Base-by-base conservation (phyloP, 2,797 vertebrate genomes). In the Alosa sapidissima region DNA sequence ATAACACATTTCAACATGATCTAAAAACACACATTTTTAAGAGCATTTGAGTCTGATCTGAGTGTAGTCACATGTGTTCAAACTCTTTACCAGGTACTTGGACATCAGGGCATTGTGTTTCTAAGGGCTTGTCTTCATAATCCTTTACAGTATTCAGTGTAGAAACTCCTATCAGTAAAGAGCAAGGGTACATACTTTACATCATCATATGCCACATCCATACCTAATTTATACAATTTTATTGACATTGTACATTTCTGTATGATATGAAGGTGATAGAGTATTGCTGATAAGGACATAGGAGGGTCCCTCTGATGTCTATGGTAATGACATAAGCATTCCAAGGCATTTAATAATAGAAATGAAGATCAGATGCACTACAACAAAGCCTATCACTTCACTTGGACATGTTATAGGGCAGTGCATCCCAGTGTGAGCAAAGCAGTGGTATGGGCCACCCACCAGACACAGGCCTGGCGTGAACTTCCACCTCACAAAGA, bases 401-500 rank as follows among this genome's bases (percentile, higher is more conserved):
- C 19, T 5, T 19, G 16, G 5, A 47, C 3, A 24, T 21, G 21
- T 75, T 19, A 47, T 47, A 47, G 28, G 13, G 7, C 28, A 36
- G 24, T 9, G 33, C 54, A 41, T 82, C 82, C 54, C 13, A 19
- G 14, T 45, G 19, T 19, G 19, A 78, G 21, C 21, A 55, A 8
- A 78, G 72, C 41, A 78, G 16, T 45, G 7, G 36, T 78, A 78
- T 47, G 36, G 14, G 72, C 19, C 33, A 13, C 52, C 41, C 54
- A 85, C 84, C 28, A n/a, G 41, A 45, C 4, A 75, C 28, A 47
- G 24, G 72, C 14, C 41, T 58, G 10, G 49, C 82, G 48, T 84
- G 72, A 13, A 86, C 87, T 45, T 89, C 83, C 36, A 90, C 89
- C 55, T 89, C 88, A 83, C 86, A 86, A 28, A 90, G 49, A 19